Percentiles rank a stretch among this genome's conserved stretches.
These are phyloP conservation scores for Amitus sp. DNA, from an alignment of 2,888 invertebrate species.

Conservation along the genomic window DNA sequence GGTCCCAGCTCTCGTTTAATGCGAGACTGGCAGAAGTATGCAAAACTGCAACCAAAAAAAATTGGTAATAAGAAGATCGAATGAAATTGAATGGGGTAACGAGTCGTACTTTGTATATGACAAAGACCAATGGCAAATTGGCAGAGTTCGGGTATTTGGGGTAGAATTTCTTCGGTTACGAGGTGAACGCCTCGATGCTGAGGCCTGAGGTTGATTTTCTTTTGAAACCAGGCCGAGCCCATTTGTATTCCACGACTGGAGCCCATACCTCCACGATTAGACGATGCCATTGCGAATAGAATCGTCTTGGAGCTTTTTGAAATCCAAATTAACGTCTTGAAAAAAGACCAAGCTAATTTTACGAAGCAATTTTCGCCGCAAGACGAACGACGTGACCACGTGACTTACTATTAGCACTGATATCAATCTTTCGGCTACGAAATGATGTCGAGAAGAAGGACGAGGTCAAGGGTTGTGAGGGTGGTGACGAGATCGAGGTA, in stretches of 20 bases:
- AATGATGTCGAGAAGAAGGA: no score
- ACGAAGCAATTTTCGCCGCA: no score
- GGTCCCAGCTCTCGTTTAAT: slow-evolving; percentile 98
- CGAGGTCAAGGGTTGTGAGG: no score
- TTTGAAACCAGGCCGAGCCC: slow-evolving; percentile 98
- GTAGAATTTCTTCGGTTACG: slow-evolving; percentile 95
- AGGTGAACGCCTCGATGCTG: slow-evolving; percentile 97
- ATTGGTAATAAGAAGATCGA: no score
- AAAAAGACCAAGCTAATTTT: no score
- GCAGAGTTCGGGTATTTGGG: slow-evolving; percentile 93
- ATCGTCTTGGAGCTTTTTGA: no score
- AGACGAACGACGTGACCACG: no score
- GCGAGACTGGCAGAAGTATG: slow-evolving; percentile 98
- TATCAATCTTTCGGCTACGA: no score
- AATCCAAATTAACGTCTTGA: no score
- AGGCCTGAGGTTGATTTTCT: slow-evolving; percentile 94
- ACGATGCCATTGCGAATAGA: slow-evolving; percentile 93
- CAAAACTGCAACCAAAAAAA: slow-evolving; percentile 90
- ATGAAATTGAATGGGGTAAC: no score
- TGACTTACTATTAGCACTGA: no score
- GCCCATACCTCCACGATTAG: slow-evolving; percentile 67
- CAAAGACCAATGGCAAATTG: slow-evolving; percentile 95
- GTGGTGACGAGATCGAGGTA: no score
- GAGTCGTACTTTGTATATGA: slow-evolving; percentile 94
- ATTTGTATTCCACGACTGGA: slow-evolving; percentile 80